phyloP scores from a whole-genome alignment of 92 coral and sea anemone species.

The Heliopora coerulea region DNA sequence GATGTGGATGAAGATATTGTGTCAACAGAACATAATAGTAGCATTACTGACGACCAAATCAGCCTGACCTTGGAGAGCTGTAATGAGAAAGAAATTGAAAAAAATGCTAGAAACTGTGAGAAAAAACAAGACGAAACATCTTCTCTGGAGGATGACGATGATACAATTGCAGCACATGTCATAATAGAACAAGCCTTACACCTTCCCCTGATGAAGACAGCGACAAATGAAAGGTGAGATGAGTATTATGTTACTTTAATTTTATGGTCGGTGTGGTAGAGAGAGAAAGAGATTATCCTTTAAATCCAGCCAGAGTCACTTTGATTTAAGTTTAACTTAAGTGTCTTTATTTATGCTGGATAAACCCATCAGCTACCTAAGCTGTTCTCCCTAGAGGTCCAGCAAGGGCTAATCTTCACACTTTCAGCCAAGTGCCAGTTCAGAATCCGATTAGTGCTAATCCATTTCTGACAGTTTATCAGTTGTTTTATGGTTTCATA shows the following conservation, averaged over 20 bases:
- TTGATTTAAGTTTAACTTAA: too few relatives aligned
- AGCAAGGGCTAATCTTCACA: too few relatives aligned
- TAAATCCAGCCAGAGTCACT: too few relatives aligned
- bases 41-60: conserved; percentile 8
- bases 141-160: conserved; percentile 41
- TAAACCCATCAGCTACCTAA: too few relatives aligned
- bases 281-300: too few relatives aligned
- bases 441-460: too few relatives aligned
- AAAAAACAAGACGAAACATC: conserved; percentile 21
- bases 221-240: conserved; percentile 64
- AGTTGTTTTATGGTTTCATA: too few relatives aligned
- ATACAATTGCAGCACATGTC: conserved; percentile 85
- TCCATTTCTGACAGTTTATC: too few relatives aligned
- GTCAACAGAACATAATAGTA: conserved; percentile 26
- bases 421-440: too few relatives aligned
- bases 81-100: conserved; percentile 23
- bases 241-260: neutral
- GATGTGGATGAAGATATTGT: conserved; percentile 32
- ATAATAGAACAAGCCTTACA: conserved; percentile 86
- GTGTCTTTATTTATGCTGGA: too few relatives aligned
- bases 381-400: too few relatives aligned
- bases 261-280: neutral
- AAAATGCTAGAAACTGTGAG: neutral
- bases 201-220: conserved; percentile 64
- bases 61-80: conserved; percentile 4